Evolutionary conservation across 2,113 vertebrate species (phyloP).

Genomic region (Polypterus senegalus): DNA sequence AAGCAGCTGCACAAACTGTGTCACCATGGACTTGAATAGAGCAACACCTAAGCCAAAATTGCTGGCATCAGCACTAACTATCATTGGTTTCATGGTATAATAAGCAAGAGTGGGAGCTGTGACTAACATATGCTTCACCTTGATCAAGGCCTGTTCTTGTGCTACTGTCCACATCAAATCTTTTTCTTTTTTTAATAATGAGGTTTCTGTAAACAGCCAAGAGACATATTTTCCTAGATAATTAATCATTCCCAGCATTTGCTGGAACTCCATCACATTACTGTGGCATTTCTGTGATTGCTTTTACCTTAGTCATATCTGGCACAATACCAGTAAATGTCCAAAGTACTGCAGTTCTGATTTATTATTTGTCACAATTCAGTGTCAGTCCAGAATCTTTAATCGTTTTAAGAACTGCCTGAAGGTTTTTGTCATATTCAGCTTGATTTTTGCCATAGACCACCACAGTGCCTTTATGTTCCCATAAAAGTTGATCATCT

Average conservation of each 20-base stretch:
- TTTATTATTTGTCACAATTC: not conserved
- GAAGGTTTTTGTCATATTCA: not conserved
- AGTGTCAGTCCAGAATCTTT: not conserved
- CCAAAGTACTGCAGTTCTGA: not conserved
- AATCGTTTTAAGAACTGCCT: not conserved
- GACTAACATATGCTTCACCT: not conserved
- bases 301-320: not conserved
- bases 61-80: not conserved
- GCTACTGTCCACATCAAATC: not conserved
- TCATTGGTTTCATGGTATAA: not conserved
- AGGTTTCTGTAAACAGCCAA: not conserved
- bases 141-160: not conserved
- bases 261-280: not conserved
- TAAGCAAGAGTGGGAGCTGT: not conserved
- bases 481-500: not conserved
- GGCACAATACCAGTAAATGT: not conserved
- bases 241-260: not conserved
- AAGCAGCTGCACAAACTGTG: not conserved
- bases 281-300: not conserved
- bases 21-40: not conserved
- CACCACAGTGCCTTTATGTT: not conserved
- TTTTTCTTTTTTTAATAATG: not conserved
- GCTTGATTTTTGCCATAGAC: not conserved
- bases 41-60: not conserved
- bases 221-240: not conserved